Base-by-base conservation (phyloP, 2,113 vertebrate genomes). In the Triplophysa rosa region DNA sequence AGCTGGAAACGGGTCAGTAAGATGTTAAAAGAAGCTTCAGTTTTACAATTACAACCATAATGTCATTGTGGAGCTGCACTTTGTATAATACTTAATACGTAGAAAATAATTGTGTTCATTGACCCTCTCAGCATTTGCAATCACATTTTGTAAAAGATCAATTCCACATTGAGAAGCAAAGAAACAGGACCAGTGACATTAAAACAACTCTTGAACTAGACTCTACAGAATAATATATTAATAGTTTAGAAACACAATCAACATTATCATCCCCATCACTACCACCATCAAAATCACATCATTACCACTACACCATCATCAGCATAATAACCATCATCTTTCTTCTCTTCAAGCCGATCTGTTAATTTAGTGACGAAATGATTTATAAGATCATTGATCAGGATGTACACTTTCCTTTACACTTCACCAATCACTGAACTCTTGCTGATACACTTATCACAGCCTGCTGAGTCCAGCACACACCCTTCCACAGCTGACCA, bases 361-460 rank as follows among this genome's bases (percentile, higher is more conserved):
- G 56, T 19, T 73, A 73, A 73, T 73, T 73, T 42, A 56, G 14
- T 45, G 56, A 59, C 10, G 2, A 21, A 73, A 61, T 61, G 21
- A 73, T 73, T 24, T 63, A 74, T 45, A 42, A 74, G 58, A 29
- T 45, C 23, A 63, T 74, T 47, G 58, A 74, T 70, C 49, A 69
- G 67, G 67, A 17, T 70, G 67, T 70, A 26, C 24, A 29, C 45
- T 54, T 74, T 74, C 9, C 17, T 24, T 47, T 63, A 45, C 21
- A 26, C 71, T 47, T 45, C 58, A 63, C 14, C 40, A 45, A 47
- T 63, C 71, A 74, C 29, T 74, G 45, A 74, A 24, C 58, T n/a
- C 14, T 74, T 62, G 58, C 58, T n/a, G 71, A 74, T 62, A 24
- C 37, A 62, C 58, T 45, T 42, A 74, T 29, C 71, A 61, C 37